These are phyloP conservation scores for Megaceryle alcyon DNA, from an alignment of 2,797 vertebrate species.

Conservation along the genomic window DNA sequence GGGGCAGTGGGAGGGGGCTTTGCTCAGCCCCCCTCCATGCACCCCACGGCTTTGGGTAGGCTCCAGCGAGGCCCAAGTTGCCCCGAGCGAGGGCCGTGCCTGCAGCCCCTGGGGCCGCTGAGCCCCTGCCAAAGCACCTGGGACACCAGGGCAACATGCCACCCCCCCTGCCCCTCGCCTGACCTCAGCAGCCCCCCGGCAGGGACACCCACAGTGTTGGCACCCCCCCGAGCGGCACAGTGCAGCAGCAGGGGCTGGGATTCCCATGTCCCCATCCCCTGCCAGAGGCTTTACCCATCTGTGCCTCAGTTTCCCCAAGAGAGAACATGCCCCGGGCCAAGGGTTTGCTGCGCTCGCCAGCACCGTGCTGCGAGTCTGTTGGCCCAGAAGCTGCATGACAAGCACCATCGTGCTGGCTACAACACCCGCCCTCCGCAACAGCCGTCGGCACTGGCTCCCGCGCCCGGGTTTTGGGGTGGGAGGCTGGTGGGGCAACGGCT, in stretches of 20 bases:
- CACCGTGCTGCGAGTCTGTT: background rate
- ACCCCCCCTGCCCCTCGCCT: background rate
- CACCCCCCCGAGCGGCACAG: background rate
- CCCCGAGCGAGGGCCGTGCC: background rate
- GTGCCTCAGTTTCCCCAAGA: constrained; percentile 38
- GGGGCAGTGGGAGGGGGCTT: background rate
- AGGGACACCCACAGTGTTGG: too few species aligned
- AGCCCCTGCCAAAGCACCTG: background rate
- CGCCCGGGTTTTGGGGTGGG: background rate
- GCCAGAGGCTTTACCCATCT: background rate
- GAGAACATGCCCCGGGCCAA: background rate
- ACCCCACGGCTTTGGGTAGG: rapidly evolving
- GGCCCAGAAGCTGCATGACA: background rate
- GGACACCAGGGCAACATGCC: background rate
- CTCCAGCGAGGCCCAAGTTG: background rate
- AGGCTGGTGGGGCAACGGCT: rapidly evolving
- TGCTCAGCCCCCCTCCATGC: rapidly evolving
- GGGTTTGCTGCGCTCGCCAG: background rate
- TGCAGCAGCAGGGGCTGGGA: background rate
- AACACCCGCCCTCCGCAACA: background rate
- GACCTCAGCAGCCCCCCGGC: rapidly evolving
- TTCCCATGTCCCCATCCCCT: rapidly evolving
- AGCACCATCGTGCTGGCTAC: constrained; percentile 3
- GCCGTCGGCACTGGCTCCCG: background rate
- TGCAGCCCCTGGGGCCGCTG: rapidly evolving